Percentiles rank a stretch among this genome's conserved stretches.
Conservation (phyloP, 35 echinoderm and acorn worm genomes). For the Lytechinus pictus region DNA sequence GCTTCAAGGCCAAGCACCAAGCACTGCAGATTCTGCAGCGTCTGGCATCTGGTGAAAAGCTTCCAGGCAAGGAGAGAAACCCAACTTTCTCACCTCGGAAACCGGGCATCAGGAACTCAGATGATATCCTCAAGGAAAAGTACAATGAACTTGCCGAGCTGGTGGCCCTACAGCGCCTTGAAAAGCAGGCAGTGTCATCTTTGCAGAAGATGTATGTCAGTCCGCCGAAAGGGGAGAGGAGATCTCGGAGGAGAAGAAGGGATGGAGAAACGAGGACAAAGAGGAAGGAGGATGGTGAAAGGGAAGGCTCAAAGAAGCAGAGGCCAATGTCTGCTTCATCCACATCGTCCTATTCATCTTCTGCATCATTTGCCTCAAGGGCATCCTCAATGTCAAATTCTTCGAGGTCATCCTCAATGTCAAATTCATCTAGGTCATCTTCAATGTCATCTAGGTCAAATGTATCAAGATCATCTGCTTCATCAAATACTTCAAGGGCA, state of each 20-base stretch:
- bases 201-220: constrained; percentile 39
- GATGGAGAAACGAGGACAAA: background rate
- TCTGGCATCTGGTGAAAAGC: background rate
- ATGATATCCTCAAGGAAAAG: constrained; percentile 53
- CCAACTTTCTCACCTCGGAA: constrained; percentile 49
- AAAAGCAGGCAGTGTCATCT: constrained; percentile 54
- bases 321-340: constrained; percentile 19
- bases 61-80: background rate
- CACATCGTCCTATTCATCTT: background rate
- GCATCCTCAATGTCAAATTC: background rate
- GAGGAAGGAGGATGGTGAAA: constrained; percentile 16
- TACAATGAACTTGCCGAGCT: constrained; percentile 54
- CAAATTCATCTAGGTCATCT: background rate
- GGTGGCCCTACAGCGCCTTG: constrained; percentile 48
- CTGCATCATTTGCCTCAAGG: constrained; percentile 1
- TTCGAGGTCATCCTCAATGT: constrained; percentile 13
- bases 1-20: constrained; percentile 58
- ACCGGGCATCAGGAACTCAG: constrained; percentile 44
- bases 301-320: background rate
- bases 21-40: constrained; percentile 47
- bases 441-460: background rate
- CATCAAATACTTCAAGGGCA: background rate
- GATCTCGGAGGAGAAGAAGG: background rate
- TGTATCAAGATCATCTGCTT: background rate
- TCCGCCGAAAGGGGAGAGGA: background rate